Evolutionary conservation across 2,888 invertebrate genomes (phyloP).

Genomic region (Ypsolopha sequella): DNA sequence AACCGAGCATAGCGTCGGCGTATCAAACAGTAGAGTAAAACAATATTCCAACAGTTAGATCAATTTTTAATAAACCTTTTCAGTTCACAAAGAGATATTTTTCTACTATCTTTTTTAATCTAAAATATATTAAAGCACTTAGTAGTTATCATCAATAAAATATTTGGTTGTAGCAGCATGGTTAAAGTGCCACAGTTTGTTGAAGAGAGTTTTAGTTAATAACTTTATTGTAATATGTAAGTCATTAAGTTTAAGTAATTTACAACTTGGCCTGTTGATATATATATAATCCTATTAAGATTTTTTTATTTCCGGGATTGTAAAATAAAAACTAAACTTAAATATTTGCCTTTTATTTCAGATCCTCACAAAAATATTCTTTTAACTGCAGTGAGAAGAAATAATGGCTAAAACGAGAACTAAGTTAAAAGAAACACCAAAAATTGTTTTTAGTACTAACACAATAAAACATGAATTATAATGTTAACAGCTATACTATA

Average conservation of each 20-base stretch:
- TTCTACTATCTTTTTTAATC: slow-evolving; percentile 65
- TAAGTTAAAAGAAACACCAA: no score
- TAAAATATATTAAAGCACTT: slow-evolving; percentile 58
- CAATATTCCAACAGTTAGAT: neutral
- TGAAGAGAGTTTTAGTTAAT: slow-evolving; percentile 69
- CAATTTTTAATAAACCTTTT: slow-evolving; percentile 19
- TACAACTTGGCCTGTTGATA: slow-evolving; percentile 71
- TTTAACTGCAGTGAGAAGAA: no score
- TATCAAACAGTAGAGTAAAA: neutral
- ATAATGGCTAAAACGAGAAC: no score
- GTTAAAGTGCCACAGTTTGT: slow-evolving; percentile 65
- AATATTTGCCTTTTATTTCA: slow-evolving; percentile 28
- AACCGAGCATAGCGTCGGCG: slow-evolving; percentile 33
- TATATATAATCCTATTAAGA: slow-evolving; percentile 70
- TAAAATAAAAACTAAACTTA: slow-evolving; percentile 64
- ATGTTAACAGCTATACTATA: no score
- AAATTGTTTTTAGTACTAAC: no score
- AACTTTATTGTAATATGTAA: slow-evolving; percentile 70
- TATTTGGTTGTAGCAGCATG: slow-evolving; percentile 63
- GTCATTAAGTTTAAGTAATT: slow-evolving; percentile 72
- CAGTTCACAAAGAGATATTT: slow-evolving; percentile 63
- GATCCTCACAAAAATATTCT: slow-evolving; percentile 12
- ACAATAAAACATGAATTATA: neutral
- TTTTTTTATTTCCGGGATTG: slow-evolving; percentile 68
- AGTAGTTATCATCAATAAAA: slow-evolving; percentile 29